A percentile compares a stretch with the other conserved stretches of the same genome.
These are phyloP conservation scores for Lytechinus pictus DNA, from an alignment of 35 echinoderm and acorn worm species.

Conservation along the genomic window DNA sequence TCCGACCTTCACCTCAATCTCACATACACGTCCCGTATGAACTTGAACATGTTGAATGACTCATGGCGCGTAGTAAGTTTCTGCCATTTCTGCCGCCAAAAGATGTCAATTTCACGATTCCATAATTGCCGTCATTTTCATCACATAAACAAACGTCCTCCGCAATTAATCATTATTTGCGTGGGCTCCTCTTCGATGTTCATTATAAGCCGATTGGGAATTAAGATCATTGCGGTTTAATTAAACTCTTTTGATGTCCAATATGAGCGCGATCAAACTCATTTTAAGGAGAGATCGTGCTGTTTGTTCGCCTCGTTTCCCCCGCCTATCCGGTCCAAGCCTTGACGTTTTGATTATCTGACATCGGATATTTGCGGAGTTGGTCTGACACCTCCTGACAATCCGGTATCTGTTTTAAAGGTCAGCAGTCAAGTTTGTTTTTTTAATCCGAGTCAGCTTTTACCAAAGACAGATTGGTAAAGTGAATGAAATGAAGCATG, in stretches of 20 bases:
- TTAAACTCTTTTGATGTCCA: neutral
- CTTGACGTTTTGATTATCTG: neutral
- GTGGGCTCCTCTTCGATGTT: neutral
- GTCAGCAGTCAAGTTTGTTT: neutral
- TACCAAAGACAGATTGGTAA: neutral
- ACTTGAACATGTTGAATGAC: neutral
- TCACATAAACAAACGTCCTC: neutral
- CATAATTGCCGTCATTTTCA: neutral
- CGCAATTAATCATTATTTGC: neutral
- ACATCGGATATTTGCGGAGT: neutral
- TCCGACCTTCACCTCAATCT: neutral
- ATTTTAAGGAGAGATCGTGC: neutral
- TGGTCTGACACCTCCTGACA: neutral
- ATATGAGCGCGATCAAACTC: neutral
- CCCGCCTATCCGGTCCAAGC: neutral
- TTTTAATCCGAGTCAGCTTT: neutral
- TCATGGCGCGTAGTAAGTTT: neutral
- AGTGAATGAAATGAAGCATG: neutral
- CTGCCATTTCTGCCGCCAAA: neutral
- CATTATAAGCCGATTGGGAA: neutral
- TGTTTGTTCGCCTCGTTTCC: neutral
- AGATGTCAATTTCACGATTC: neutral
- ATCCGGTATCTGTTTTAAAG: neutral
- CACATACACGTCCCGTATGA: neutral
- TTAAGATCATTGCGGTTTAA: neutral